Evolutionary conservation across 2,888 invertebrate species (phyloP).

Genomic region (Cremastinae sp.): DNA sequence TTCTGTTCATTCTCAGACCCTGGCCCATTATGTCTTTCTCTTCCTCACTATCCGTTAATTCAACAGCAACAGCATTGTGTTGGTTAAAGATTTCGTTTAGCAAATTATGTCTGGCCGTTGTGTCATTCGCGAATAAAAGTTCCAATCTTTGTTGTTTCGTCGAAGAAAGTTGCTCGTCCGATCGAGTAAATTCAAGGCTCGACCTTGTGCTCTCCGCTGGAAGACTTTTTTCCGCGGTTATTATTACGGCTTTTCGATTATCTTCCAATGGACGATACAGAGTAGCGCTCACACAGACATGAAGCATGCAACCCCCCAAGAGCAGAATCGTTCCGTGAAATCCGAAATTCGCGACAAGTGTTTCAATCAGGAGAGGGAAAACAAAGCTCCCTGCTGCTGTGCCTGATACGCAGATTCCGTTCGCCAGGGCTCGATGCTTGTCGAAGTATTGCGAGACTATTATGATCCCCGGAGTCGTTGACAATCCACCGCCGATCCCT

Average conservation of each 20-base stretch:
- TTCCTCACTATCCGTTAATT: slow-evolving; percentile 81
- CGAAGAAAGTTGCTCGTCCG: slow-evolving; percentile 67
- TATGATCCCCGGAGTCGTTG: slow-evolving; percentile 90
- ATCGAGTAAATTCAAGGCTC: slow-evolving; percentile 66
- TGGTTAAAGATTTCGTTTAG: slow-evolving; percentile 79
- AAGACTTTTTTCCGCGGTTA: slow-evolving; percentile 53
- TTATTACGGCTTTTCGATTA: slow-evolving; percentile 71
- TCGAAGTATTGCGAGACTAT: slow-evolving; percentile 91
- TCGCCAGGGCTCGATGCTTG: slow-evolving; percentile 89
- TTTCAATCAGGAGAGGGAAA: slow-evolving; percentile 88
- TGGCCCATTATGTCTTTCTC: slow-evolving; percentile 83
- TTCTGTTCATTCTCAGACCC: slow-evolving; percentile 82
- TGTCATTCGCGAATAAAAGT: slow-evolving; percentile 76
- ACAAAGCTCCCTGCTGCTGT: slow-evolving; percentile 91
- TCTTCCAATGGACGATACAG: slow-evolving; percentile 84
- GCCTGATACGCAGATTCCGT: slow-evolving; percentile 90
- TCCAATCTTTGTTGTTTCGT: slow-evolving; percentile 78
- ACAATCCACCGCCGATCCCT: slow-evolving; percentile 90
- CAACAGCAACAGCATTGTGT: slow-evolving; percentile 73
- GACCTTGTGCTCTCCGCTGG: slow-evolving; percentile 59
- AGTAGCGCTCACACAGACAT: slow-evolving; percentile 88
- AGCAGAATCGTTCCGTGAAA: slow-evolving; percentile 88
- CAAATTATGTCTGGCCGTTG: slow-evolving; percentile 76
- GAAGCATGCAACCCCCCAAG: slow-evolving; percentile 88
- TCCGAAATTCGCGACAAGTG: slow-evolving; percentile 86